Evolutionary conservation across 2,888 invertebrate genomes (phyloP).

Genomic region (Amiota mariae): DNA sequence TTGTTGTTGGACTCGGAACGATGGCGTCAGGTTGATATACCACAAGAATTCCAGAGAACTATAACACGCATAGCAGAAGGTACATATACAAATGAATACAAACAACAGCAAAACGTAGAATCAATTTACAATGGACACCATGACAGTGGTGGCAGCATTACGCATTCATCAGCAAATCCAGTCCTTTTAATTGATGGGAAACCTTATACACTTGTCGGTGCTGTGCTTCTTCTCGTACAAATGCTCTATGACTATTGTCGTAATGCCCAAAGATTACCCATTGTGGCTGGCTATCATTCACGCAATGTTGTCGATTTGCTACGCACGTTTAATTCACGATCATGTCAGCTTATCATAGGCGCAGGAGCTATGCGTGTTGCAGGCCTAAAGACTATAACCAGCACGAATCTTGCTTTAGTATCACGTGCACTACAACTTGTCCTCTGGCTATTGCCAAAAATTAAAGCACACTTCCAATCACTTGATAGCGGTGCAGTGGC

Average conservation of each 20-base stretch:
- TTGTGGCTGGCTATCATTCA: conserved; percentile 85
- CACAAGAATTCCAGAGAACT: conserved; percentile 89
- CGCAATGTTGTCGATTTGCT: conserved; percentile 91
- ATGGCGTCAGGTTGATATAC: conserved; percentile 95
- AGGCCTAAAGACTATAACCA: conserved; percentile 94
- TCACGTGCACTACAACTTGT: conserved; percentile 88
- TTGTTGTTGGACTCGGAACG: conserved; percentile 90
- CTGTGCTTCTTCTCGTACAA: conserved; percentile 89
- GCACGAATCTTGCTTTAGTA: conserved; percentile 91
- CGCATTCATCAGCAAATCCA: conserved; percentile 71
- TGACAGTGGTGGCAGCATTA: conserved; percentile 52
- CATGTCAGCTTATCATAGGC: conserved; percentile 95
- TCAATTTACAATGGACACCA: conserved; percentile 40
- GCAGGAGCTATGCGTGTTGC: conserved; percentile 97
- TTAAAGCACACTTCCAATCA: conserved; percentile 81
- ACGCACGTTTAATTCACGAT: conserved; percentile 89
- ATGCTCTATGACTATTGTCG: conserved; percentile 95
- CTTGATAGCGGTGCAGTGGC: conserved; percentile 72
- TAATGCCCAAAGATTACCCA: conserved; percentile 84
- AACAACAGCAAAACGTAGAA: conserved; percentile 59
- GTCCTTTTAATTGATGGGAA: conserved; percentile 80
- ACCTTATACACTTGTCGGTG: conserved; percentile 84
- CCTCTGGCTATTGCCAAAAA: conserved; percentile 84
- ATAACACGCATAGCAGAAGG: conserved; percentile 80
- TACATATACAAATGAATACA: conserved; percentile 75